Evolutionary conservation across 92 coral and sea anemone genomes (phyloP).

Genomic region (Paramuricea clavata): DNA sequence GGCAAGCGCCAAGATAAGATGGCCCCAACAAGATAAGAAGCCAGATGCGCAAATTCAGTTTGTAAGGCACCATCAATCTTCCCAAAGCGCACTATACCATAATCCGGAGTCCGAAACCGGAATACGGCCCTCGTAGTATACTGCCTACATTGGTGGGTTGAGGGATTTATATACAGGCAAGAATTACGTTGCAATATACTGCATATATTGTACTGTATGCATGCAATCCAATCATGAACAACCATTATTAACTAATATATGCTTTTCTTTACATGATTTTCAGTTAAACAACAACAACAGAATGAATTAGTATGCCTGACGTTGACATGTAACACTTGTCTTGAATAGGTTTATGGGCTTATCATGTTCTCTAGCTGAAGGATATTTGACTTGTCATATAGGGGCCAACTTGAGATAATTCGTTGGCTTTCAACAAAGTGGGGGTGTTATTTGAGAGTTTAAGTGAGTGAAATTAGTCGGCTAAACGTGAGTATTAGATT

Average conservation of each 20-base stretch:
- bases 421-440: not conserved
- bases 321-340: not conserved
- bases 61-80: conserved; percentile 39
- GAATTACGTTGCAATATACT: not conserved
- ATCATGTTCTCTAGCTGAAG: not conserved
- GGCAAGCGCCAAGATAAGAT: conserved; percentile 48
- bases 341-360: not conserved
- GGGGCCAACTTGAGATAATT: not conserved
- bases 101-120: not conserved
- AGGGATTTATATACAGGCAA: not conserved
- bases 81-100: not conserved
- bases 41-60: conserved; percentile 47
- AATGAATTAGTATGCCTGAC: not conserved
- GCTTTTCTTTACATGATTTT: too few relatives aligned
- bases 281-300: too few relatives aligned
- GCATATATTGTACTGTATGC: too few relatives aligned
- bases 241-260: too few relatives aligned
- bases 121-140: too few relatives aligned
- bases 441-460: not conserved
- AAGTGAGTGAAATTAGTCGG: too few relatives aligned
- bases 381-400: not conserved
- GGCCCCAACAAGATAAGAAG: conserved; percentile 35
- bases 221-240: too few relatives aligned
- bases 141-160: too few relatives aligned
- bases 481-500: too few relatives aligned